Base-by-base conservation (phyloP, 2,797 vertebrate species). In the Urophycis tenuis region DNA sequence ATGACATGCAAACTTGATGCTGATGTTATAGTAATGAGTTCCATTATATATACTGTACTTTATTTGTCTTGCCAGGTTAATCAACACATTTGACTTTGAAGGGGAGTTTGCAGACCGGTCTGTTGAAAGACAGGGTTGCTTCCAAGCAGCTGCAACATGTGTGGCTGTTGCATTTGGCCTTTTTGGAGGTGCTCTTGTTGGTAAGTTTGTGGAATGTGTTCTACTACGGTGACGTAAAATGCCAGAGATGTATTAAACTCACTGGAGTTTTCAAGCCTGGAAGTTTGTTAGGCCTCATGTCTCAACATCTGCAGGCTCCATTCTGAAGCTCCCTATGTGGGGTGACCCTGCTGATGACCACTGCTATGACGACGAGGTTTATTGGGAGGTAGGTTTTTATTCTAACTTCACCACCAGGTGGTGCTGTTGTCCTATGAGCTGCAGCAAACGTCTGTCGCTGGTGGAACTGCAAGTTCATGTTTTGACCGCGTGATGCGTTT, bases 351-450 rank as follows among this genome's bases (percentile, higher is more conserved):
- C 93, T 0, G 95, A 96, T 77, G 95, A 98, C 83, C 94, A 96
- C 91, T 98, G 97, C 91, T 98, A 90, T 78, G 95, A 98, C n/a
- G 98, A 99, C 83, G 93, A 89, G 3, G 81, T 94, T 19, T 99
- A 98, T 86, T 99, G 97, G 97, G 95, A 97, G 96, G 97, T 97
- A 81, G 93, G 93, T 4, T 30, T 9, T 5, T 36, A 22, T 73
- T 79, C 19, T 3, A 25, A 64, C 25, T 11, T 64, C 53, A 29
- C 53, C 53, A 64, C 53, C 8, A 64, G 53, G 53, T 3, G 86
- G 77, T 32, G 71, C 0, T 72, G 14, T 80, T 72, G 15, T 17
- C 64, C 35, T 77, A 36, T 31, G 19, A 35, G 1, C 1, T 6
- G n/a, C 32, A 71, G 69, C 22, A 33, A 3, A 41, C 79, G 33